Evolutionary conservation across 2,888 invertebrate genomes (phyloP).

Genomic region (Lasius platythorax): DNA sequence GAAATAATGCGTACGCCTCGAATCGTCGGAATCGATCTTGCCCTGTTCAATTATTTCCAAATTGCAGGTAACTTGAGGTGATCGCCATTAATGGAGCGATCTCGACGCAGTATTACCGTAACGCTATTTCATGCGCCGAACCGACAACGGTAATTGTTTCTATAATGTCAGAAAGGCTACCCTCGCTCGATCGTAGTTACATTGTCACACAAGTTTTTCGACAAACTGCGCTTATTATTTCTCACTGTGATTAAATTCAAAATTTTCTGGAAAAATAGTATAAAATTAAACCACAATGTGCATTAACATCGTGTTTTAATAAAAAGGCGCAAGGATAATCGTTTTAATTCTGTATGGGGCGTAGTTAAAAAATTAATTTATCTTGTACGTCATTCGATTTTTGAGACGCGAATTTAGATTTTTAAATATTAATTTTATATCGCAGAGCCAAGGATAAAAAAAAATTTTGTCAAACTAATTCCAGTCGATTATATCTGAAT

Average conservation of each 20-base stretch:
- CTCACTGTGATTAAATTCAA: neutral
- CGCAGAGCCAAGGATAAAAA: constrained; percentile 28
- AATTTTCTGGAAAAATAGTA: neutral
- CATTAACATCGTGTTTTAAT: neutral
- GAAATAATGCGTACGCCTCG: constrained; percentile 31
- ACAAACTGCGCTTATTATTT: neutral
- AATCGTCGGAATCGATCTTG: constrained; percentile 62
- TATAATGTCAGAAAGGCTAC: constrained; percentile 25
- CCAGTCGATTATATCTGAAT: constrained; percentile 61
- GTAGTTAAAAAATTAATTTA: neutral
- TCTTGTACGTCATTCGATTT: constrained; percentile 7
- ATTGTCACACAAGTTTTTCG: neutral
- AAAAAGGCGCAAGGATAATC: neutral
- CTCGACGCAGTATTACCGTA: constrained; percentile 36
- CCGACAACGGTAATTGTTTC: constrained; percentile 43
- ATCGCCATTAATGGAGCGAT: constrained; percentile 62
- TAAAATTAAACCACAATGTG: neutral
- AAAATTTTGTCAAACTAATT: constrained; percentile 64
- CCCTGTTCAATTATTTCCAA: constrained; percentile 69
- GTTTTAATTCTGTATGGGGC: neutral
- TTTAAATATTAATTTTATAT: constrained; percentile 6
- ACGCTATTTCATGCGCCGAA: constrained; percentile 49
- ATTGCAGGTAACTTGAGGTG: constrained; percentile 64
- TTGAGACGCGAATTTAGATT: constrained; percentile 3
- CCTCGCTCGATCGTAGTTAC: constrained; percentile 16